Conservation (phyloP, 2,797 vertebrate genomes). For the Pachyuromys duprasi region DNA sequence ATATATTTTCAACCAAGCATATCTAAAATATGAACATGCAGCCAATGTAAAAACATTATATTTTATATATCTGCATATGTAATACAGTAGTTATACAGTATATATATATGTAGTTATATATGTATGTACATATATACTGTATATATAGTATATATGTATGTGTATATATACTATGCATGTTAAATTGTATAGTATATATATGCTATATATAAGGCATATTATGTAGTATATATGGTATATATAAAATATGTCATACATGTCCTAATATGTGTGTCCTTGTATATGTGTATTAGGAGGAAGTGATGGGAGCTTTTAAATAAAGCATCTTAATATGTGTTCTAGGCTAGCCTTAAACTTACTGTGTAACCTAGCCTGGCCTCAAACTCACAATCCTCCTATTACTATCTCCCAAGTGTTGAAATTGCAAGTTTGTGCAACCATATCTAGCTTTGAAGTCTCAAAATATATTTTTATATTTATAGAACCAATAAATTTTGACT, state of each 20-base stretch:
- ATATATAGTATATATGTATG: background rate
- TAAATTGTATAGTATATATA: background rate
- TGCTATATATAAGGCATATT: background rate
- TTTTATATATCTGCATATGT: background rate
- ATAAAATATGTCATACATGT: background rate
- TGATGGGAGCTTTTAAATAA: background rate
- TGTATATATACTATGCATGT: background rate
- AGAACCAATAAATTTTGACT: background rate
- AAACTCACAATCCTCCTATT: background rate
- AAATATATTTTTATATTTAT: background rate
- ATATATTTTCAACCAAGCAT: background rate
- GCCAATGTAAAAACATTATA: conserved; percentile 26
- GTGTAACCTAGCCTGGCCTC: background rate
- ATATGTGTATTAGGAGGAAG: background rate
- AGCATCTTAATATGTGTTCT: background rate
- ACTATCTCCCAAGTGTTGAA: background rate
- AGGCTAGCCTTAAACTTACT: background rate
- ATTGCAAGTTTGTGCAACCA: background rate
- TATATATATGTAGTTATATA: background rate
- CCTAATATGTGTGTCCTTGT: background rate
- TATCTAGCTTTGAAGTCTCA: background rate
- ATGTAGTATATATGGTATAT: background rate
- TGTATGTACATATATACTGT: background rate
- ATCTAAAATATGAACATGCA: conserved; percentile 24
- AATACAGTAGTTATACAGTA: background rate